Percentiles rank a stretch among this genome's conserved stretches.
Conservation (phyloP, 2,888 invertebrate genomes). For the Pemphredon lugubris region DNA sequence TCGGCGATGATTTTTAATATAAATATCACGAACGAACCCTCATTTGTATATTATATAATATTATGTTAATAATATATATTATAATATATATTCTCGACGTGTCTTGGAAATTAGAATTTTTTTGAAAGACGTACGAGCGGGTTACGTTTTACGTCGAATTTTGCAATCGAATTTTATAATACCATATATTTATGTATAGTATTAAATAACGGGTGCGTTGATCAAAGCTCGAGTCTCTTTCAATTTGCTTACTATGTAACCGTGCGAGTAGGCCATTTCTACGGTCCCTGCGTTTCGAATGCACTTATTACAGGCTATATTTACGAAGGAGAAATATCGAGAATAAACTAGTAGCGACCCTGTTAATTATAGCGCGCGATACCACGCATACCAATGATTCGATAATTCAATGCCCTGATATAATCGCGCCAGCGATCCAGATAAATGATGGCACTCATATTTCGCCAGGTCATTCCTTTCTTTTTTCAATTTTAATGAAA, state of each 20-base stretch:
- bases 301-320: constrained; percentile 46
- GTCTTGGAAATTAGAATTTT: too few relatives aligned
- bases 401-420: constrained; percentile 32
- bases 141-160: background rate
- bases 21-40: too few relatives aligned
- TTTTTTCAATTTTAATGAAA: constrained; percentile 17
- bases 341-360: constrained; percentile 55
- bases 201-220: background rate
- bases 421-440: constrained; percentile 21
- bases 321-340: constrained; percentile 32
- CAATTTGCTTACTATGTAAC: constrained; percentile 12
- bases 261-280: background rate
- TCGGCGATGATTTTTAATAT: too few relatives aligned
- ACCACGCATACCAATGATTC: constrained; percentile 43
- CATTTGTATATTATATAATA: too few relatives aligned
- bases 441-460: constrained; percentile 21
- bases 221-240: background rate
- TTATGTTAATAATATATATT: too few relatives aligned
- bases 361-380: constrained; percentile 63
- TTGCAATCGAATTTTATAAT: too few relatives aligned
- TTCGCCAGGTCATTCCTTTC: constrained; percentile 8
- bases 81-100: too few relatives aligned
- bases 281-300: constrained; percentile 32
- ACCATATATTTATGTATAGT: too few relatives aligned
- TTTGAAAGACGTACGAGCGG: too few relatives aligned